Conservation (phyloP, 2,113 vertebrate genomes). For the Grallaria varia region DNA sequence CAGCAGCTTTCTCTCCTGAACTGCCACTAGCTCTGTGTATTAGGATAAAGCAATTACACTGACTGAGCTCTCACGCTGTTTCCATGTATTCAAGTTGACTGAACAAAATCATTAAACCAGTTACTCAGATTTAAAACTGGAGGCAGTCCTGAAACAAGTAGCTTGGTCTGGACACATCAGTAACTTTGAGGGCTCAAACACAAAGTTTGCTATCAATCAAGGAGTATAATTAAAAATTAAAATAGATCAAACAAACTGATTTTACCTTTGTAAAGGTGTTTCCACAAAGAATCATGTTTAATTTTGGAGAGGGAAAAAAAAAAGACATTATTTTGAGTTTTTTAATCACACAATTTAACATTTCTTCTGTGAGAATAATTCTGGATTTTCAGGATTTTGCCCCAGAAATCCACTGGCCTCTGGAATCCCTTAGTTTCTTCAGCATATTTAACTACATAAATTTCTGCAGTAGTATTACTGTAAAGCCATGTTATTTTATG, state of each 20-base stretch:
- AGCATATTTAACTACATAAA: neutral
- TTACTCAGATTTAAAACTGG: neutral
- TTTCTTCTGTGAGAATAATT: neutral
- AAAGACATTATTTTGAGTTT: neutral
- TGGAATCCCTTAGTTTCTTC: neutral
- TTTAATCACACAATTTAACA: neutral
- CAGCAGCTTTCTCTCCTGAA: neutral
- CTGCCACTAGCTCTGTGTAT: accelerated
- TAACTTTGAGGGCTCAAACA: neutral
- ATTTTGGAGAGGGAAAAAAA: neutral
- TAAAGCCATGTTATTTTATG: neutral
- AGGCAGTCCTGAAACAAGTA: neutral
- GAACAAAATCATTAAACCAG: neutral
- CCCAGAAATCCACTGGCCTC: neutral
- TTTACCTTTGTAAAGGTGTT: neutral
- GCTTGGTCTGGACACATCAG: neutral
- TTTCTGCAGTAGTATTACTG: neutral
- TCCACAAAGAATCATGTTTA: neutral
- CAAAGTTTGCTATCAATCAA: neutral
- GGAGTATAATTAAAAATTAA: neutral
- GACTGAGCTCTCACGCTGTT: neutral
- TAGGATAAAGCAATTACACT: neutral
- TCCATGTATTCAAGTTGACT: neutral
- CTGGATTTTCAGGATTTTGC: neutral
- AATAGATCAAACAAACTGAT: neutral